Conservation (phyloP, 2,113 vertebrate genomes). For the Ivindomyrus marchei region DNA sequence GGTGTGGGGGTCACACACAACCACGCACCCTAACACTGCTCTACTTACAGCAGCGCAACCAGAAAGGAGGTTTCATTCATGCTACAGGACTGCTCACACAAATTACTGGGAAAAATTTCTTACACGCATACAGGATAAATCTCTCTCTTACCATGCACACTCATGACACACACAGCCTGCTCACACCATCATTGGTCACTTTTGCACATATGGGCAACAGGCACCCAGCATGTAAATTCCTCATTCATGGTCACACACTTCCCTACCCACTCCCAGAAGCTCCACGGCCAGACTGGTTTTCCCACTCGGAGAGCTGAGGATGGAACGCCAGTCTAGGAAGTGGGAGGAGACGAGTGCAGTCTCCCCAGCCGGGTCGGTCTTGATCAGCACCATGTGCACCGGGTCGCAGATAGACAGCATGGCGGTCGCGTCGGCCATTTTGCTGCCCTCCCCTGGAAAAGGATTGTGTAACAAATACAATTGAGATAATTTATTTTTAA, state of each 20-base stretch:
- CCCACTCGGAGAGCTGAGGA: conserved; percentile 74
- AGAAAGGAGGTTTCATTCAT: not conserved
- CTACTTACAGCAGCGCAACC: not conserved
- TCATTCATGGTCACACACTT: not conserved
- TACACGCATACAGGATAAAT: not conserved
- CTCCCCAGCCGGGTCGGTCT: conserved; percentile 78
- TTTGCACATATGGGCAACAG: not conserved
- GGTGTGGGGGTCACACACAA: not conserved
- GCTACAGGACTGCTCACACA: not conserved
- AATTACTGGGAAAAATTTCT: not conserved
- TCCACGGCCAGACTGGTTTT: conserved; percentile 74
- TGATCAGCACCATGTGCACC: conserved; percentile 88
- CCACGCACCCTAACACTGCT: not conserved
- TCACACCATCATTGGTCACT: not conserved
- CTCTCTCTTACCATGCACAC: not conserved
- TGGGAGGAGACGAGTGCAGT: conserved; percentile 83
- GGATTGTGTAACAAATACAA: conserved; percentile 8
- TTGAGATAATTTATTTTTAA: not conserved
- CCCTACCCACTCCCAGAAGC: conserved; percentile 89
- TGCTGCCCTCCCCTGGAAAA: conserved; percentile 74
- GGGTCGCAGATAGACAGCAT: conserved; percentile 93
- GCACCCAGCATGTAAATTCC: not conserved
- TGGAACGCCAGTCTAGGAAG: conserved; percentile 88
- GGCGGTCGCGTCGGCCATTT: conserved; percentile 81
- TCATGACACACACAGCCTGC: not conserved